Conservation (phyloP, 2,797 vertebrate genomes). For the Erethizon dorsatum region DNA sequence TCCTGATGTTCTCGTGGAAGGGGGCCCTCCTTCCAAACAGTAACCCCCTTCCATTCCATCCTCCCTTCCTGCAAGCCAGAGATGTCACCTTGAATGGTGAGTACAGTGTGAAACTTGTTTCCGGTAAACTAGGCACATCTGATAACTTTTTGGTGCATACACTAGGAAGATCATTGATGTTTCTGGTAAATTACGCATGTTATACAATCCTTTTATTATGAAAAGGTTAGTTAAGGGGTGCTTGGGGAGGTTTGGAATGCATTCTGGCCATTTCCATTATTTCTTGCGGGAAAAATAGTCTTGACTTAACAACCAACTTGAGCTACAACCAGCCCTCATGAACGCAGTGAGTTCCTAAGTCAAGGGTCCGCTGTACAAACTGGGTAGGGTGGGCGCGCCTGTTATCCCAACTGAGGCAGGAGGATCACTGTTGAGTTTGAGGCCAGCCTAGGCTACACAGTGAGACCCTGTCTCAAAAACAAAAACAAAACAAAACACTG, state of each 20-base stretch:
- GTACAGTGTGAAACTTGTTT: background rate
- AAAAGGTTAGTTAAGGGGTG: too few species aligned
- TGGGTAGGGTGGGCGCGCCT: background rate
- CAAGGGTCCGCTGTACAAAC: background rate
- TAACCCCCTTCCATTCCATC: background rate
- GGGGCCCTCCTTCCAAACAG: background rate
- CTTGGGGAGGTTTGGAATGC: too few species aligned
- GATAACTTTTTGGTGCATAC: background rate
- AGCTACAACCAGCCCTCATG: background rate
- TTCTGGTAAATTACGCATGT: too few species aligned
- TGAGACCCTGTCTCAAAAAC: background rate
- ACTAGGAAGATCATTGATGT: background rate
- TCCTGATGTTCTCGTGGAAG: background rate
- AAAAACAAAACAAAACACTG: background rate
- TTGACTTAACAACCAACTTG: background rate
- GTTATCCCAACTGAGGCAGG: background rate
- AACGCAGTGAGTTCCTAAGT: background rate
- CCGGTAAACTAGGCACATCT: background rate
- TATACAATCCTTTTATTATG: too few species aligned
- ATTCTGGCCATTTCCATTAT: too few species aligned
- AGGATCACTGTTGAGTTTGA: background rate
- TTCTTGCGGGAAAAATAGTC: background rate
- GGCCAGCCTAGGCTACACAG: background rate
- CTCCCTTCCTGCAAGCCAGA: too few species aligned
- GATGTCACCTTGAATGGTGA: background rate